phyloP scores from a whole-genome alignment of 1,140 invertebrate genomes.

The Sminthurinus signatus region DNA sequence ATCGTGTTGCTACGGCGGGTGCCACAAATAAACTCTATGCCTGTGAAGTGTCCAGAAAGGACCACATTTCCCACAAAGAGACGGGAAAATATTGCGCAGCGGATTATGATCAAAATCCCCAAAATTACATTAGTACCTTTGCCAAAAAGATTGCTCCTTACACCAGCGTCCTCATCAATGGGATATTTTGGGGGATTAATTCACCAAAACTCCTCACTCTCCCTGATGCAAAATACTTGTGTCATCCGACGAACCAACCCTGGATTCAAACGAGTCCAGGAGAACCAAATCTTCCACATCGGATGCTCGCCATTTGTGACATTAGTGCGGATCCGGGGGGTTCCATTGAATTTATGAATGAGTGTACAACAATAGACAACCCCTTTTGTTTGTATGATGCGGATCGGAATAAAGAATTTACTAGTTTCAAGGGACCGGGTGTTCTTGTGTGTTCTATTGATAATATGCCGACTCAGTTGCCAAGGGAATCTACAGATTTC shows the following conservation, averaged over 20 bases:
- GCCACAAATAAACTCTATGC: slow-evolving; percentile 89
- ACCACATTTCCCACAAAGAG: slow-evolving; percentile 88
- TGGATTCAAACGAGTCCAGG: slow-evolving; percentile 82
- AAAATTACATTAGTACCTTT: slow-evolving; percentile 92
- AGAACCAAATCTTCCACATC: slow-evolving; percentile 81
- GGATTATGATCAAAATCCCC: slow-evolving; percentile 89
- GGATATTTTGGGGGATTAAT: slow-evolving; percentile 97
- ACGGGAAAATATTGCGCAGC: slow-evolving; percentile 67
- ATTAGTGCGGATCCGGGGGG: slow-evolving; percentile 98
- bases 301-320: slow-evolving; percentile 88
- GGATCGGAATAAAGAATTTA: slow-evolving; percentile 92
- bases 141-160: slow-evolving; percentile 96
- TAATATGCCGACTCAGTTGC: slow-evolving; percentile 99
- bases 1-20: slow-evolving; percentile 93
- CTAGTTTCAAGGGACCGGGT: slow-evolving; percentile 89
- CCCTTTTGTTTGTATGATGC: slow-evolving; percentile 99
- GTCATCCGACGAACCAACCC: slow-evolving; percentile 78
- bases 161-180: slow-evolving; percentile 93
- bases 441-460: slow-evolving; percentile 98
- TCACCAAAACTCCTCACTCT: slow-evolving; percentile 94
- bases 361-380: slow-evolving; percentile 98
- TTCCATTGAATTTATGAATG: slow-evolving; percentile 99
- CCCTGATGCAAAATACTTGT: slow-evolving; percentile 91
- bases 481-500: slow-evolving; percentile 92
- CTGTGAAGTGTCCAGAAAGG: slow-evolving; percentile 83